phyloP scores from a whole-genome alignment of 2,797 vertebrate genomes.

The Darevskia mixta region DNA sequence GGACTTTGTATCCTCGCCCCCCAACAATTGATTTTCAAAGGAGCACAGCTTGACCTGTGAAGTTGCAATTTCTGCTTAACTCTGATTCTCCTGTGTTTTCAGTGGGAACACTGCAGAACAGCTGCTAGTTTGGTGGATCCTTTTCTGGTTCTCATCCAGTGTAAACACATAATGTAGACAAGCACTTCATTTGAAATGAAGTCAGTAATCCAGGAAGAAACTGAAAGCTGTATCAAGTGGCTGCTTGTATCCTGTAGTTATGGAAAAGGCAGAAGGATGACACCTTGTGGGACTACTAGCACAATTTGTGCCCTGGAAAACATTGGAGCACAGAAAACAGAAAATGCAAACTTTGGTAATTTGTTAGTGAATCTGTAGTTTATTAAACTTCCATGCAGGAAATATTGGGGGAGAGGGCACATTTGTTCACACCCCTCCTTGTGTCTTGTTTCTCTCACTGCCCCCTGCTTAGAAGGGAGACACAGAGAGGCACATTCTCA shows the following conservation, averaged over 20 bases:
- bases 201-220: neutral
- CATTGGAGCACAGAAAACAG: neutral
- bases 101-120: neutral
- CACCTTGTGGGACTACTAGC: constrained; percentile 54
- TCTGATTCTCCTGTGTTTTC: neutral
- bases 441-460: neutral
- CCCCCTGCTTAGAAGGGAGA: neutral
- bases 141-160: neutral
- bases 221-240: neutral
- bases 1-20: too few species aligned
- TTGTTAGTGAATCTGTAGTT: neutral
- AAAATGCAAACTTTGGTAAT: neutral
- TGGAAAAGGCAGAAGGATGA: neutral
- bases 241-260: neutral
- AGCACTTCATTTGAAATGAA: constrained; percentile 31
- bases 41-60: neutral
- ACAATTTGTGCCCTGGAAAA: neutral
- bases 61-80: neutral
- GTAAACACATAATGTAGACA: neutral
- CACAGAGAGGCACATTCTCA: neutral
- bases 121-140: neutral
- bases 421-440: neutral
- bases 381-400: neutral
- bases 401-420: neutral
- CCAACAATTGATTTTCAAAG: neutral